These are phyloP conservation scores for Busseola fusca DNA, from an alignment of 2,888 invertebrate genomes.

Conservation along the genomic window DNA sequence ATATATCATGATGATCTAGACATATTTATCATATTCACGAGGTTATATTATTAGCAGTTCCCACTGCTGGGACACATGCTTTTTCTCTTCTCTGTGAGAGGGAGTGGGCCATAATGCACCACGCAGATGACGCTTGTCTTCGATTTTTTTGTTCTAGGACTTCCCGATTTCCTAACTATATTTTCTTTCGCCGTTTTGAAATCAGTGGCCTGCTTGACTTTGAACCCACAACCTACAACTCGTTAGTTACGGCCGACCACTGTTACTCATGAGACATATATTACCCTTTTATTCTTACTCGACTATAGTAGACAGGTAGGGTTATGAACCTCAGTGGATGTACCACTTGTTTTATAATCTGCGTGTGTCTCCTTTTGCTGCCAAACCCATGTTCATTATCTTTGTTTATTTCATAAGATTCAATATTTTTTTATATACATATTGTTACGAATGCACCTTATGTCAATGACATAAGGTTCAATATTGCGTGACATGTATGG, in stretches of 20 bases:
- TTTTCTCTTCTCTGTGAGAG: neutral
- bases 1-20: neutral
- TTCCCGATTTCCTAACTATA: neutral
- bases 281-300: neutral
- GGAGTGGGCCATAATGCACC: neutral
- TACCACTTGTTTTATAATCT: neutral
- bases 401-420: neutral
- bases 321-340: no score
- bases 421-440: neutral
- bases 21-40: neutral
- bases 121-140: neutral
- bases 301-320: neutral
- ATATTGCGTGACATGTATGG: no score
- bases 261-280: neutral
- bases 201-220: neutral
- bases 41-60: neutral
- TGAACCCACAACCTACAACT: neutral
- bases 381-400: neutral
- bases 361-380: neutral
- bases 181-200: neutral
- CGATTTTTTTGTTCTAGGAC: neutral
- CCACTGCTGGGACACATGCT: neutral
- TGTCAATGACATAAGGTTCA: no score
- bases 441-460: no score
- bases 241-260: neutral